phyloP scores from a whole-genome alignment of 2,113 vertebrate genomes.

The Chaetops frenatus region DNA sequence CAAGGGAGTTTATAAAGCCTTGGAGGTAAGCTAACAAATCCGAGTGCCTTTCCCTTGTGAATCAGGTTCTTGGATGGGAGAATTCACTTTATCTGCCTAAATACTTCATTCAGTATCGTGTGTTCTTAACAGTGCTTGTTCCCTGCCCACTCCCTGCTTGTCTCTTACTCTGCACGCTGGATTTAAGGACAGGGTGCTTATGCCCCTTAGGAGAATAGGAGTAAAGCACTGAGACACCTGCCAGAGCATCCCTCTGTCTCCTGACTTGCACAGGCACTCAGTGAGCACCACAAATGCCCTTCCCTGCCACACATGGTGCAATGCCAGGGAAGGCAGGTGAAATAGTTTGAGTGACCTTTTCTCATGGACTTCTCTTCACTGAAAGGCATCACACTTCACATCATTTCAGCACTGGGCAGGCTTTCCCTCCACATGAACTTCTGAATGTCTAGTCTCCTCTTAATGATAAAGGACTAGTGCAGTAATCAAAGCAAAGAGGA shows the following conservation, averaged over 20 bases:
- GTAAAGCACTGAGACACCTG: not conserved
- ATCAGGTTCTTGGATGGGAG: not conserved
- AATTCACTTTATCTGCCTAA: not conserved
- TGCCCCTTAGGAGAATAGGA: not conserved
- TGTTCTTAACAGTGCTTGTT: not conserved
- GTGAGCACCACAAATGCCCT: not conserved
- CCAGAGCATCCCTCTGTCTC: not conserved
- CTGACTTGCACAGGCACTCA: accelerated
- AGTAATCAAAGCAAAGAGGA: not conserved
- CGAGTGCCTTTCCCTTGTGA: not conserved
- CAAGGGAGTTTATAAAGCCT: not conserved
- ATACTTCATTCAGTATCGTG: not conserved
- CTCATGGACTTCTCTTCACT: not conserved
- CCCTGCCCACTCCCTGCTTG: not conserved
- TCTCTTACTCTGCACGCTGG: not conserved
- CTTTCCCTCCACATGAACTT: not conserved
- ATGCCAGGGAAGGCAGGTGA: not conserved
- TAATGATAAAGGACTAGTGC: not conserved
- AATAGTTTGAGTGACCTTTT: not conserved
- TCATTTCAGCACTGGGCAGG: not conserved
- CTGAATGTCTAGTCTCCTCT: not conserved
- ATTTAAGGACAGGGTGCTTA: not conserved
- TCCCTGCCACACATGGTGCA: accelerated
- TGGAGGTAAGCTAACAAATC: not conserved
- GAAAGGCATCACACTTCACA: not conserved